Evolutionary conservation across 1,140 invertebrate species (phyloP), one percentile per base, ranked within the genome.

Genomic region (Laupala kohalensis): DNA sequence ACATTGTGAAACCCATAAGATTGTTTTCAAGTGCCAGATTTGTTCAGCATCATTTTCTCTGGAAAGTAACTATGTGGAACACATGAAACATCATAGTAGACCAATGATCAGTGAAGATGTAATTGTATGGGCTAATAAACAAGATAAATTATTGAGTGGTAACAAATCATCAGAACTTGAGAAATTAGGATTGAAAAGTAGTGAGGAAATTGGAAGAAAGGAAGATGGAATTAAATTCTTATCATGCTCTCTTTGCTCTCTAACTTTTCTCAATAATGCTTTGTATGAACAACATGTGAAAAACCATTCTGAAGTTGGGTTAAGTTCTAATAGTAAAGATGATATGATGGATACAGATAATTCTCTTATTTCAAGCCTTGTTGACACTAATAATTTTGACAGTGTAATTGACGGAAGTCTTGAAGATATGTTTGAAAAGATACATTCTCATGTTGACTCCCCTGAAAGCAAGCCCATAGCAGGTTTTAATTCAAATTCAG

Each of bases 361-460:
- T 53, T 53, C 37, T 53, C 19, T 53, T 13, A 53, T 53, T 53
- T 53, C 37, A 13, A 53, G 37, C 19, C 37, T 53, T 13, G 37
- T 53, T 1, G 19, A 53, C 19, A 13, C 37, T 53, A 9, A 53
- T 1, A 53, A 53, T 19, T 53, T 13, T 53, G 37, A 53, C 37
- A 53, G 37, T 71, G 69, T 26, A 64, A 68, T 72, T 27, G 67
- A 67, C 25, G 65, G 29, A 13, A 67, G 30, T 53, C 27, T 72
- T 4, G 71, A 72, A 67, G 27, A 72, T 27, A 72, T 72, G 71
- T 67, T 72, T 72, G 67, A 72, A 53, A 67, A 64, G 26, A 29
- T 72, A n/a, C 29, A 72, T 53, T 29, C 71, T 4, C 63, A 62
- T 25, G n/a, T 5, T n/a, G 26, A 30, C 13, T 27, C 67, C 24